These are phyloP conservation scores for Zaprionus obscuricornis DNA, from an alignment of 2,888 invertebrate genomes.

Conservation along the genomic window DNA sequence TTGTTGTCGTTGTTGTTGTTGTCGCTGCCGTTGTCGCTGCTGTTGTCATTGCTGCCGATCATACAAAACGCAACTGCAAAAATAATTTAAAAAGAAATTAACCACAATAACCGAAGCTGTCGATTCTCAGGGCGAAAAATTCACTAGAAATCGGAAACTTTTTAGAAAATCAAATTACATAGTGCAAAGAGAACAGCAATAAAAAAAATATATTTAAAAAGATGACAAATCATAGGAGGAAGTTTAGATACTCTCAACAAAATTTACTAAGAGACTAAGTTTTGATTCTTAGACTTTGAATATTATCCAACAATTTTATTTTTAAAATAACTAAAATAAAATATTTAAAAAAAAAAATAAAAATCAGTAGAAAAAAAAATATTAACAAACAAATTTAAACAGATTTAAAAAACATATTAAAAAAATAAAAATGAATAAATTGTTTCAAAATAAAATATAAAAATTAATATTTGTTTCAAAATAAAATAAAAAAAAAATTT, in stretches of 20 bases:
- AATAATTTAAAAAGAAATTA: constrained; percentile 76
- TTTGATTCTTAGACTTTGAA: no score
- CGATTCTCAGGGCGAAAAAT: constrained; percentile 70
- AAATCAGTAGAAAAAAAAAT: no score
- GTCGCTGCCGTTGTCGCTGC: no score
- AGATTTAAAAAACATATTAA: no score
- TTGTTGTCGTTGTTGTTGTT: constrained; percentile 16
- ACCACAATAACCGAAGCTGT: constrained; percentile 70
- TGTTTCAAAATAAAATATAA: no score
- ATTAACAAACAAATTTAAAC: no score
- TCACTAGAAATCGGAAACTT: constrained; percentile 77
- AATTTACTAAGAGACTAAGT: no score
- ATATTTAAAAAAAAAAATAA: no score
- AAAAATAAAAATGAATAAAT: no score
- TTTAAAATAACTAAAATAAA: no score
- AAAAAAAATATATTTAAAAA: constrained; percentile 25
- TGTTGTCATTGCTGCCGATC: not conserved
- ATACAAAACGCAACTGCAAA: constrained; percentile 59
- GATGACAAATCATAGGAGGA: not conserved
- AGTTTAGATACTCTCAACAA: constrained; percentile 35
- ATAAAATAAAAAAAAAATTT: not conserved
- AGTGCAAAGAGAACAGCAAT: constrained; percentile 46
- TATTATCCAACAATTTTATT: no score
- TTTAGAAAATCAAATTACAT: constrained; percentile 77
- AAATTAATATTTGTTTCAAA: not conserved